Conservation (phyloP, 1,140 invertebrate genomes). For the Steinernema khuongi region DNA sequence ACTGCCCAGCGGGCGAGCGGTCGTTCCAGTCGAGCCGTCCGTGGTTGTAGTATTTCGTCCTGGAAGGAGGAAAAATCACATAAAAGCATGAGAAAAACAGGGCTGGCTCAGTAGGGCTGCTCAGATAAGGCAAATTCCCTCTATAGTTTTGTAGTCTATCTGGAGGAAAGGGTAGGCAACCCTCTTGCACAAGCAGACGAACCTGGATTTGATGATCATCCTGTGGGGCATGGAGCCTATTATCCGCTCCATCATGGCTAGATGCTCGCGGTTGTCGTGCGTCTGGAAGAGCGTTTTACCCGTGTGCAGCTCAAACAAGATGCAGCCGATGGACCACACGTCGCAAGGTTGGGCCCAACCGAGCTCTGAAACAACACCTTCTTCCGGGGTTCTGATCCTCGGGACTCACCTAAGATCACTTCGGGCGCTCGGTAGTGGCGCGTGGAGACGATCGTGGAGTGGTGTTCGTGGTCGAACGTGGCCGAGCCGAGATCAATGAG, state of each 20-base stretch:
- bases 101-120: too few species aligned
- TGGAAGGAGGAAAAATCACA: slow-evolving; percentile 59
- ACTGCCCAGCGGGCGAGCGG: slow-evolving; percentile 85
- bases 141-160: too few species aligned
- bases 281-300: slow-evolving; percentile 97
- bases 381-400: not conserved
- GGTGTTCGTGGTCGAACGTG: slow-evolving; percentile 98
- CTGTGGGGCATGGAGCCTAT: slow-evolving; percentile 87
- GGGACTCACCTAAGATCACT: slow-evolving; percentile 80
- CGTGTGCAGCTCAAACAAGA: slow-evolving; percentile 95
- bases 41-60: slow-evolving; percentile 74
- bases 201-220: slow-evolving; percentile 85
- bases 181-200: too few species aligned
- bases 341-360: slow-evolving; percentile 99
- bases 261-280: slow-evolving; percentile 96
- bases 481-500: slow-evolving; percentile 99
- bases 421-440: slow-evolving; percentile 97
- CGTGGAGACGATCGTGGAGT: slow-evolving; percentile 97
- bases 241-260: slow-evolving; percentile 99
- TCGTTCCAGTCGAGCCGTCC: slow-evolving; percentile 90
- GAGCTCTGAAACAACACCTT: slow-evolving; percentile 69
- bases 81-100: too few species aligned
- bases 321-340: slow-evolving; percentile 99
- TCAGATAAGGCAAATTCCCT: too few species aligned
- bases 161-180: too few species aligned